Base-by-base conservation (phyloP, 2,113 vertebrate genomes). In the Hirundichthys speculiger region DNA sequence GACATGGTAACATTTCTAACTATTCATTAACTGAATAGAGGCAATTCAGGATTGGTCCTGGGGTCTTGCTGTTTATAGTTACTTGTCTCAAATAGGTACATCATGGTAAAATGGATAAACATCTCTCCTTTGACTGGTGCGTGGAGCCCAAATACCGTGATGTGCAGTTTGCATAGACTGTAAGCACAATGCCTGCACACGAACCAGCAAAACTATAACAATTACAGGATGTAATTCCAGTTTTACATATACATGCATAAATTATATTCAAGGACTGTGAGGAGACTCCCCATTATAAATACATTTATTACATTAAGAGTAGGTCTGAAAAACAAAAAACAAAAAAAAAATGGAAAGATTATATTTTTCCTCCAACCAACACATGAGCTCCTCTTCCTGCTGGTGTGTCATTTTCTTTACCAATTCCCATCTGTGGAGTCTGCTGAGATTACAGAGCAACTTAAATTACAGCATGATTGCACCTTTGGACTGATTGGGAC, bases 1-100 rank as follows among this genome's bases (percentile, higher is more conserved):
- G 27, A 52, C 55, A 61, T 50, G 67, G 30, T 14, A 51, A 38
- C 30, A 69, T 64, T 43, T 66, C 52, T 69, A 45, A 43, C 14
- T 22, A 43, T 41, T 15, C 12, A 43, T 43, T 43, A 34, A 9
- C 11, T 4, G 30, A 7, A 34, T 10, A 34, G 30, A 34, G 30
- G 30, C 6, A 34, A 34, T 9, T 4, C 11, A 7, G 30, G 30
- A 34, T 34, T 34, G 30, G 30, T 34, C 30, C 30, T 34, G 30
- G 30, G 30, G 30, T 34, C 30, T 10, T 34, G 30, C 11, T 10
- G 30, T 10, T 9, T 34, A 34, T 34, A 34, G 11, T 34, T 34
- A 34, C 30, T 10, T 6, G 6, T 34, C 30, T 10, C 30, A 34
- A 34, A 34, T 34, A 9, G 30, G 30, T 34, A 34, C 7, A 10